Evolutionary conservation across 1,140 invertebrate species (phyloP).

Genomic region (Onthophagus taurus): DNA sequence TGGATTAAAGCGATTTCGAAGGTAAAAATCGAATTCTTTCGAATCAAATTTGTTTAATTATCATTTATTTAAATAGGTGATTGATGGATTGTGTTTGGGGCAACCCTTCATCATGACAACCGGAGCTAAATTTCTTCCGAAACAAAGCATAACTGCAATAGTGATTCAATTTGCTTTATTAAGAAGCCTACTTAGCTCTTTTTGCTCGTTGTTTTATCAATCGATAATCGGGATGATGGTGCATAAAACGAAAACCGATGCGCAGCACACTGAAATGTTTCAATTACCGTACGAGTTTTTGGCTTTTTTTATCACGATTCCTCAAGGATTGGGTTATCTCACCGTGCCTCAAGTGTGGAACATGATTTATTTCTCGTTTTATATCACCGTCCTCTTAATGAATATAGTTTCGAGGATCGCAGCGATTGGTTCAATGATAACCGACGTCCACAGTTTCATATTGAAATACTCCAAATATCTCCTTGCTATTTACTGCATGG

Average conservation of each 20-base stretch:
- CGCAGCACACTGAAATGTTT: neutral
- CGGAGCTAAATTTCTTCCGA: too few species aligned
- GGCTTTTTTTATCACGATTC: neutral
- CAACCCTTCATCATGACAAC: too few species aligned
- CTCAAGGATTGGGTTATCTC: constrained; percentile 6
- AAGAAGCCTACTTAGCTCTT: too few species aligned
- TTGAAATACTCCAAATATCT: neutral
- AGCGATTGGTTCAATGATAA: neutral
- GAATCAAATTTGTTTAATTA: too few species aligned
- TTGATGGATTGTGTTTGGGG: too few species aligned
- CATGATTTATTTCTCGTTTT: constrained; percentile 1
- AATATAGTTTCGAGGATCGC: constrained; percentile 2
- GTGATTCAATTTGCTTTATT: too few species aligned
- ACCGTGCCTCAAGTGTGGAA: constrained; percentile 6
- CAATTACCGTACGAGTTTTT: neutral
- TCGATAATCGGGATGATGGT: constrained; percentile 5
- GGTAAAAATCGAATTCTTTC: too few species aligned
- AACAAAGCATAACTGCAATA: too few species aligned
- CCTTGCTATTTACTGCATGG: neutral
- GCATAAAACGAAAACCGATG: neutral
- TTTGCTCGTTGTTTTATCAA: constrained; percentile 3
- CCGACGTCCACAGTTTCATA: neutral
- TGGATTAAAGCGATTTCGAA: too few species aligned
- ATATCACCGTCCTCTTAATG: neutral
- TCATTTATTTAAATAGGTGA: too few species aligned